Conservation (phyloP, 2,888 invertebrate species). For the Laothoe populi region DNA sequence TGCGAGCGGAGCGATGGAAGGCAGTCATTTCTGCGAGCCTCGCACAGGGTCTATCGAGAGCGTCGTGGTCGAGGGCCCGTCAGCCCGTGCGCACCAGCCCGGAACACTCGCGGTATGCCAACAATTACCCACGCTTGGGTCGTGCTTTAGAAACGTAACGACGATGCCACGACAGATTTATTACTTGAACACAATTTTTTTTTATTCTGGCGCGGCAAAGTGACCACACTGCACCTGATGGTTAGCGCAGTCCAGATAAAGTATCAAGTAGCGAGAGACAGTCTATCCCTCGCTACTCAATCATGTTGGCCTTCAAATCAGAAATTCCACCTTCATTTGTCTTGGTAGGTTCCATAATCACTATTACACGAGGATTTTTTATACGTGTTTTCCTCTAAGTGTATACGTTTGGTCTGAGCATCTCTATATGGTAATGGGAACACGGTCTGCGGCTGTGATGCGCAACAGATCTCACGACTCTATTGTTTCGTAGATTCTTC, state of each 20-base stretch:
- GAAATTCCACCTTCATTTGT: neutral
- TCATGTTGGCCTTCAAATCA: no score
- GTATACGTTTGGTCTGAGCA: slow-evolving; percentile 49
- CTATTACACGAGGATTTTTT: neutral
- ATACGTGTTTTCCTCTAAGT: slow-evolving; percentile 31
- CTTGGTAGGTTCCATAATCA: neutral
- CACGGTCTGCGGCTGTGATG: slow-evolving; percentile 49
- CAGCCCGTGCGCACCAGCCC: slow-evolving; percentile 79
- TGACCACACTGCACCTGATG: no score
- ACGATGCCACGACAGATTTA: slow-evolving; percentile 63
- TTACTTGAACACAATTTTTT: slow-evolving; percentile 36
- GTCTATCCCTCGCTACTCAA: no score
- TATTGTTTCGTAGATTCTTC: slow-evolving; percentile 73
- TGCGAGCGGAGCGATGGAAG: slow-evolving; percentile 60
- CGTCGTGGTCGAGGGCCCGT: slow-evolving; percentile 78
- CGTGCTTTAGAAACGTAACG: slow-evolving; percentile 68
- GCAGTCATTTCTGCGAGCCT: slow-evolving; percentile 74
- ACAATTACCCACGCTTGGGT: slow-evolving; percentile 78
- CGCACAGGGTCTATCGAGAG: slow-evolving; percentile 71
- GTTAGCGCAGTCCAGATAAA: no score
- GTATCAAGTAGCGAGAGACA: no score
- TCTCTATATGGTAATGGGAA: slow-evolving; percentile 54
- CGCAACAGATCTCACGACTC: slow-evolving; percentile 72
- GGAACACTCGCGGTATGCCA: slow-evolving; percentile 78
- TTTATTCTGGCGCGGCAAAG: no score